These are phyloP conservation scores for Galeopterus variegatus DNA, from an alignment of 2,113 vertebrate genomes.

Conservation along the genomic window DNA sequence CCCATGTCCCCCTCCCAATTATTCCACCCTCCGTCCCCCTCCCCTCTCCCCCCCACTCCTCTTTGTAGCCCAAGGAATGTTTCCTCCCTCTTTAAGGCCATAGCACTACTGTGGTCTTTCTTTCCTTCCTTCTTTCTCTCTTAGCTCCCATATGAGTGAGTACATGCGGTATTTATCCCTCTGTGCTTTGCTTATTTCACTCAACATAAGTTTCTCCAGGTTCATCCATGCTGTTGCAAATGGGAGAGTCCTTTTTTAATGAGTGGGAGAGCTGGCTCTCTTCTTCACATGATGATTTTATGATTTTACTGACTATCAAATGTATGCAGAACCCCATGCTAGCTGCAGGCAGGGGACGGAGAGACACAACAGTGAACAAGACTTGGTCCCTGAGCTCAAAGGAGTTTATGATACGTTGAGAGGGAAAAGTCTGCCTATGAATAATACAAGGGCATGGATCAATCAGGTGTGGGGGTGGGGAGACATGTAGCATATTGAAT, in stretches of 20 bases:
- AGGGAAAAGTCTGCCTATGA: constrained; percentile 24
- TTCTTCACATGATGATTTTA: neutral
- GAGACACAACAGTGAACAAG: constrained; percentile 4
- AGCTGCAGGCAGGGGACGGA: constrained; percentile 21
- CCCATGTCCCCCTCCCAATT: too few species aligned
- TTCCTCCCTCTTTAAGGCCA: too few species aligned
- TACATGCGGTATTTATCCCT: too few species aligned
- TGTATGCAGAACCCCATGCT: neutral
- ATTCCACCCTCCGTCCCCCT: too few species aligned
- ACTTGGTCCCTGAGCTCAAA: neutral
- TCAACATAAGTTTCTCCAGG: too few species aligned
- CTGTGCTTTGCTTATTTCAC: too few species aligned
- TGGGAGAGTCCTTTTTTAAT: constrained; percentile 17
- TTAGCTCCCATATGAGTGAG: too few species aligned
- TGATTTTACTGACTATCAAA: neutral
- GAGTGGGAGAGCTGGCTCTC: constrained; percentile 31
- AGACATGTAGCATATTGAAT: neutral
- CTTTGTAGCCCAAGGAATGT: too few species aligned
- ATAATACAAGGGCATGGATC: constrained; percentile 36
- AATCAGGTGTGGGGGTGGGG: neutral
- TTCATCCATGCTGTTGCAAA: too few species aligned
- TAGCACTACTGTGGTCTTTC: too few species aligned
- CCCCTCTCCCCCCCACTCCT: too few species aligned
- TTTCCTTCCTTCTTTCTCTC: too few species aligned
- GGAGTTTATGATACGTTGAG: constrained; percentile 47